These are phyloP conservation scores for Parauchenoglanis ngamensis DNA, from an alignment of 2,797 vertebrate species.

Conservation along the genomic window DNA sequence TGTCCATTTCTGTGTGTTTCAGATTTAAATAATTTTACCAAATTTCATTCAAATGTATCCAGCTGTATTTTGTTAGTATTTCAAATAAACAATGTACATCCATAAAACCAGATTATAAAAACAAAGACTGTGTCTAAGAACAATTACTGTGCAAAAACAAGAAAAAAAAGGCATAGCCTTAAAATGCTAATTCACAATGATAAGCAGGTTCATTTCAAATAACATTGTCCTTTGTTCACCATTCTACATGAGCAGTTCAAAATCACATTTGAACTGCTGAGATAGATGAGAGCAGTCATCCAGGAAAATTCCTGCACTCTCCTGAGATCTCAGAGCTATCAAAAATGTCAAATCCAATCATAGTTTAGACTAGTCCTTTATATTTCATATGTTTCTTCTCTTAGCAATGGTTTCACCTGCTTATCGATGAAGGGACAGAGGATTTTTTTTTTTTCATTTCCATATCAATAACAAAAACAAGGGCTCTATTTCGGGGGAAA, in stretches of 20 bases:
- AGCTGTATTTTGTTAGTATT: not conserved
- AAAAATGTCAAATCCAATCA: constrained; percentile 54
- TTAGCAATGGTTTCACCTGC: constrained; percentile 33
- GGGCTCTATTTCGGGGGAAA: not conserved
- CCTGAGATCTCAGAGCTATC: constrained; percentile 50
- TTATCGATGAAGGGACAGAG: not conserved
- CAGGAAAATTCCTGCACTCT: constrained; percentile 51
- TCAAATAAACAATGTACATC: not conserved
- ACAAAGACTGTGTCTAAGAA: not conserved
- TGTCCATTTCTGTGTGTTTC: not conserved
- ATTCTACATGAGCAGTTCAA: constrained; percentile 30
- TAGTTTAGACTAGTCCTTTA: constrained; percentile 54
- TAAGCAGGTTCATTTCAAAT: not conserved
- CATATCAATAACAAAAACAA: not conserved
- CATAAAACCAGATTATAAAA: not conserved
- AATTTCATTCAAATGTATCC: not conserved
- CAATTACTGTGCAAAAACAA: not conserved
- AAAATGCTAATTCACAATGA: not conserved
- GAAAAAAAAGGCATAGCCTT: not conserved
- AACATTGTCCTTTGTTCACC: constrained; percentile 30
- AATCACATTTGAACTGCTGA: constrained; percentile 52
- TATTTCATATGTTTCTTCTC: constrained; percentile 38
- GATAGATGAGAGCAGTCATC: constrained; percentile 59
- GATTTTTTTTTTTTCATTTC: not conserved
- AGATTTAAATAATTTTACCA: not conserved